Percentiles rank a stretch among this genome's conserved stretches.
These are phyloP conservation scores for Aethes cnicana DNA, from an alignment of 2,888 invertebrate genomes.

Conservation along the genomic window DNA sequence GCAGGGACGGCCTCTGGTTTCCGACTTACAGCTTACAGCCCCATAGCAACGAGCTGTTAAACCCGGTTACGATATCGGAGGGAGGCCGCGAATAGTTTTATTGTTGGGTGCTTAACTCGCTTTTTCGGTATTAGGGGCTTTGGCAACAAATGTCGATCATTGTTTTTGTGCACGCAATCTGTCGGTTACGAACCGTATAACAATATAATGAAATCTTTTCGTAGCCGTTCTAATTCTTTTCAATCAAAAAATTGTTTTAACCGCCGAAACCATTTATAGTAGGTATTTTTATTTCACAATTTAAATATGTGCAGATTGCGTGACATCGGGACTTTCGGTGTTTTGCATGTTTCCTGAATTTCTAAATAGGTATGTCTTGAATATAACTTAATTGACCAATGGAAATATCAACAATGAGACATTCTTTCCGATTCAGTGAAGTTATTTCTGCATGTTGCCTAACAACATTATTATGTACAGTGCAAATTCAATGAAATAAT, in stretches of 20 bases:
- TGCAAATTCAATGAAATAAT: constrained; percentile 5
- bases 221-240: constrained; percentile 51
- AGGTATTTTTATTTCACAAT: constrained; percentile 28
- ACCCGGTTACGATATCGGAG: constrained; percentile 43
- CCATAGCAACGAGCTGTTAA: constrained; percentile 42
- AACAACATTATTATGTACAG: constrained; percentile 12
- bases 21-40: constrained; percentile 36
- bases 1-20: constrained; percentile 53
- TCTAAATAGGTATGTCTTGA: constrained; percentile 19
- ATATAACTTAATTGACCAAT: constrained; percentile 21
- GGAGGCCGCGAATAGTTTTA: constrained; percentile 54
- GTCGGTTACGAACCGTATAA: constrained; percentile 52
- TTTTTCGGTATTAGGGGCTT: constrained; percentile 56
- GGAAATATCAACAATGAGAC: constrained; percentile 15
- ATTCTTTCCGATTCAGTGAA: background rate
- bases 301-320: constrained; percentile 33
- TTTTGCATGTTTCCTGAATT: constrained; percentile 13
- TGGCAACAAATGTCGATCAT: constrained; percentile 62
- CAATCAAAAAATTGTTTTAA: constrained; percentile 49
- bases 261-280: constrained; percentile 34
- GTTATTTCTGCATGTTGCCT: constrained; percentile 9
- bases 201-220: constrained; percentile 50
- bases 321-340: constrained; percentile 22
- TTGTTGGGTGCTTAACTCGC: constrained; percentile 55
- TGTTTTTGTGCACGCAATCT: constrained; percentile 69